Base-by-base conservation (phyloP, 2,797 vertebrate species). In the Sternarchorhynchus goeldii region DNA sequence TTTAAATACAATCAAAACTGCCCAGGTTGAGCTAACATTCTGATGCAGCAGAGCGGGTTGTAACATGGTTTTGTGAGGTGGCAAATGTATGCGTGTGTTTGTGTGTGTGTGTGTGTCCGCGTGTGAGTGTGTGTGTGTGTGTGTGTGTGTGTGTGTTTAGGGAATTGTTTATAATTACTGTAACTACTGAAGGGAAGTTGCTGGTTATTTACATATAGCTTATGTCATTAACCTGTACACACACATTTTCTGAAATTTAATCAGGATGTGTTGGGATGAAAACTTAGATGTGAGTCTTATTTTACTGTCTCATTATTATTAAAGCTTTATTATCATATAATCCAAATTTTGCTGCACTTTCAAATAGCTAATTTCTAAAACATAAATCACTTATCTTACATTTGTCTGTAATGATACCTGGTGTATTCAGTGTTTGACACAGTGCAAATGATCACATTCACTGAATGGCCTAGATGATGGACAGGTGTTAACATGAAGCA, bases 1-100 rank as follows among this genome's bases (percentile, higher is more conserved):
- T 91, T 93, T 91, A 91, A 78, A 91, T 94, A 94, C 93, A 94
- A 93, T 94, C 93, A 93, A 92, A 92, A 93, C 90, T 92, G 92
- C 92, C 93, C 92, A 90, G 91, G 91, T 91, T 93, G 93, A 93
- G 93, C 90, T 85, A 88, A 94, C 93, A 93, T 92, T 94, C 92
- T 90, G 91, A 87, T 88, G 91, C 89, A 93, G 91, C 89, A 88
- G 84, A 86, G 85, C 63, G 63, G 57, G 72, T 72, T 77, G 88
- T 87, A 86, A 88, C 83, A 59, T 73, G 77, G 86, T 87, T 82
- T 73, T 85, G 84, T 86, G 83, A 84, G 83, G 75, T 73, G 25
- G 25, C 25, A 25, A 25, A 25, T 25, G 25, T 25, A 25, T 25
- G 25, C 25, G 25, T 25, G 25, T 25, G 34, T 77, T 65, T 78